Conservation (phyloP, 2,888 invertebrate genomes). For the Stenchaetothrips biformis region DNA sequence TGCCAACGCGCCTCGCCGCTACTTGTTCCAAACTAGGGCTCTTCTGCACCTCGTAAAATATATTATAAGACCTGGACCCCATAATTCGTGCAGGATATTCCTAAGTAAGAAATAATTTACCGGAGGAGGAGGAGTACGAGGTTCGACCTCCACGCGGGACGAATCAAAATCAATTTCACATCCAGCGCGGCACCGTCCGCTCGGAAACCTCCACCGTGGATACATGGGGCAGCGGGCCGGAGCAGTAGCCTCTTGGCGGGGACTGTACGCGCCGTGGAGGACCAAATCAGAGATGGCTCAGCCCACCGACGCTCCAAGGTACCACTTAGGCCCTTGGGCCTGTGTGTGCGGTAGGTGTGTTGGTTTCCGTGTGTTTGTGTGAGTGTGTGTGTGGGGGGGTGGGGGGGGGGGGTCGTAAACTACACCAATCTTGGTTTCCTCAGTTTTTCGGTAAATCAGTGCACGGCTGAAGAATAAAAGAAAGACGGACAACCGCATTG, state of each 20-base stretch:
- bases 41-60: constrained; percentile 9
- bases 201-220: not conserved
- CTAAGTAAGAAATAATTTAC: constrained; percentile 24
- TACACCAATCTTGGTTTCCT: constrained; percentile 13
- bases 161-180: not conserved
- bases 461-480: not conserved
- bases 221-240: not conserved
- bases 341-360: not conserved
- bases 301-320: constrained; percentile 19
- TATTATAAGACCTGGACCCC: not conserved
- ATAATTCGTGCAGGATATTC: constrained; percentile 7
- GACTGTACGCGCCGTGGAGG: not conserved
- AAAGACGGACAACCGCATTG: not conserved
- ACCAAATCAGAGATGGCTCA: not conserved
- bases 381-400: not conserved
- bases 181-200: not conserved
- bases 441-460: constrained; percentile 6
- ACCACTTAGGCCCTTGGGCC: not conserved
- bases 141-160: not conserved
- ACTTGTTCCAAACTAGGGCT: not conserved
- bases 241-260: not conserved
- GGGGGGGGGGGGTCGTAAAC: not conserved
- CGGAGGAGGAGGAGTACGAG: not conserved
- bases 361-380: not conserved
- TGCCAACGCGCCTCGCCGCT: not conserved